Evolutionary conservation across 1,140 invertebrate genomes (phyloP), one percentile per base, ranked within the genome.

Genomic region (Medauroidea extradentata): DNA sequence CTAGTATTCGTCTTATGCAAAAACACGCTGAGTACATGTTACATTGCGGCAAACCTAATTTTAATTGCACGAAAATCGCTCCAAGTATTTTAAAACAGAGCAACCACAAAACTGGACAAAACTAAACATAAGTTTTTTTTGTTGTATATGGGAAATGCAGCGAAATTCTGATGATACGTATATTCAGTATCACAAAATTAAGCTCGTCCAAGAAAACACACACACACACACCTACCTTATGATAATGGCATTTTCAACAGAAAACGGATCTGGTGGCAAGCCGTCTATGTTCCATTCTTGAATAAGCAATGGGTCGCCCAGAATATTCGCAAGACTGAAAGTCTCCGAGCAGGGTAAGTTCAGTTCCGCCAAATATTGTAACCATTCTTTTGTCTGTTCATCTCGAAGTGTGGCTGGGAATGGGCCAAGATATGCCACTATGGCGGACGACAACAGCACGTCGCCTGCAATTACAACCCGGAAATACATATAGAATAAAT

Each of bases 161-260:
- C 19, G 4, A 16, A 3, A 16, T 43, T 5, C 41, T n/a, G n/a
- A 42, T 42, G 41, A 42, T 42, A 7, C 19, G n/a, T 7, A 42
- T 42, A 8, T 18, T 18, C n/a, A 42, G 41, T 42, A 16, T 7
- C 2, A 42, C 19, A 16, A 42, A 42, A 42, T 3, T n/a, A n/a
- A n/a, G n/a, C n/a, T n/a, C n/a, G n/a, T n/a, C n/a, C n/a, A n/a
- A n/a, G n/a, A n/a, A n/a, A n/a, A n/a, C n/a, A n/a, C n/a, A n/a
- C n/a, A n/a, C 29, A 34, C 29, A 34, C 29, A 34, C 11, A 34
- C 72, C 75, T 73, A 88, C 86, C 82, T 84, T 50, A 91, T 86
- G 68, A 97, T 96, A 63, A 97, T 93, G 50, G 86, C 94, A 72
- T 96, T 97, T 65, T 97, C 93, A 51, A 94, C 80, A 18, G 93